phyloP scores from a whole-genome alignment of 2,797 vertebrate species.

The Falco columbarius region DNA sequence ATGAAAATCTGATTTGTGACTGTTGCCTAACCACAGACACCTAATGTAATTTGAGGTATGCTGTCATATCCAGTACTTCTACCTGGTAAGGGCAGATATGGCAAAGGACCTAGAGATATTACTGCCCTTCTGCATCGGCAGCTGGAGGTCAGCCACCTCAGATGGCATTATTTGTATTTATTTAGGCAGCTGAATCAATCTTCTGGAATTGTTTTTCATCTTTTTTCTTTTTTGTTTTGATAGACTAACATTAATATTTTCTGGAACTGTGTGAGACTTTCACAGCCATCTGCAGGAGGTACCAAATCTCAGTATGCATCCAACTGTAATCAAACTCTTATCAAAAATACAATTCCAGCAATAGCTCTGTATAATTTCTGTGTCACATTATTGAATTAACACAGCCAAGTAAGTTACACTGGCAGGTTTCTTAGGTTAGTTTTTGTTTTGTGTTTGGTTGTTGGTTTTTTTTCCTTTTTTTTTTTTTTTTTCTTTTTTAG shows the following conservation, averaged over 20 bases:
- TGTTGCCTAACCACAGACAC: background rate
- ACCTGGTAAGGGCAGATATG: background rate
- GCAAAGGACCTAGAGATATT: background rate
- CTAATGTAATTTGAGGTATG: background rate
- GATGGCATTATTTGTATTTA: background rate
- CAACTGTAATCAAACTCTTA: background rate
- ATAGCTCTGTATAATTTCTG: background rate
- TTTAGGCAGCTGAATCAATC: background rate
- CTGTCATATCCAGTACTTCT: background rate
- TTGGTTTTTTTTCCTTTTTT: too few relatives aligned
- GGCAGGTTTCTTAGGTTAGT: background rate
- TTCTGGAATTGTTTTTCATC: background rate
- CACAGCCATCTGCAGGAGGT: background rate
- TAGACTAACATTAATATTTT: background rate
- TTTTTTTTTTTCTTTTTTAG: background rate
- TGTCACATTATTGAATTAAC: background rate
- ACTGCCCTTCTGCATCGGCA: background rate
- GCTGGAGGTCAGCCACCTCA: background rate
- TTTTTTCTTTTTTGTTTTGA: background rate
- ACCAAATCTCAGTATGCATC: background rate
- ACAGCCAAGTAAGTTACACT: background rate
- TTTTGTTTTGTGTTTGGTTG: background rate
- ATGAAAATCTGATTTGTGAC: background rate
- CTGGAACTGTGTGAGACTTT: background rate
- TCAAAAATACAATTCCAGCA: background rate